phyloP scores from a whole-genome alignment of 2,888 invertebrate genomes.

The Pammene aurita region DNA sequence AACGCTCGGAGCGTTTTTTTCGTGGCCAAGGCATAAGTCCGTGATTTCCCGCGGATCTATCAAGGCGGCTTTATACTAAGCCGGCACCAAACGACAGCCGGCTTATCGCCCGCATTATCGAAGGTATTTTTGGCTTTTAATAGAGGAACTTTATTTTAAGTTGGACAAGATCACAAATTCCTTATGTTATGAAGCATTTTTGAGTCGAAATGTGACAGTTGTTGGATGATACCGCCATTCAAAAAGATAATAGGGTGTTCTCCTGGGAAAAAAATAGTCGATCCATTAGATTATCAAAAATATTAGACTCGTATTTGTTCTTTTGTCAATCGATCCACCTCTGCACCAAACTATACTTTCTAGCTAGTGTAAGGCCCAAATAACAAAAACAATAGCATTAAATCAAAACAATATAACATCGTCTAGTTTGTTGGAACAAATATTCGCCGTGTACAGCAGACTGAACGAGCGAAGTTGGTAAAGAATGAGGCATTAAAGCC shows the following conservation, averaged over 20 bases:
- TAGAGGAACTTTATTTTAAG: neutral
- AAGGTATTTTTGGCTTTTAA: conserved; percentile 10
- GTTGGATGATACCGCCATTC: no score
- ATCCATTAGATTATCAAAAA: no score
- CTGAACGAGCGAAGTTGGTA: conserved; percentile 32
- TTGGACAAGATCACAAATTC: neutral
- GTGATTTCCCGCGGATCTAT: conserved; percentile 36
- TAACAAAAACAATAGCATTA: conserved; percentile 4
- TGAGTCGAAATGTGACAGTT: no score
- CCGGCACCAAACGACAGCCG: conserved; percentile 15
- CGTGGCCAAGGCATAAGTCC: neutral
- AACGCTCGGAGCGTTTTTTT: conserved; percentile 18
- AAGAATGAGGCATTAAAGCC: conserved; percentile 30
- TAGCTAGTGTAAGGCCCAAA: no score
- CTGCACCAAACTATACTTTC: no score
- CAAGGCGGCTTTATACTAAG: conserved; percentile 33
- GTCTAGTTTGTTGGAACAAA: conserved; percentile 22
- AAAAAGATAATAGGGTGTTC: no score
- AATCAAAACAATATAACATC: conserved; percentile 24
- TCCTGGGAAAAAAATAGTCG: no score
- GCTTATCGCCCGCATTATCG: conserved; percentile 36
- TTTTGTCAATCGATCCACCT: no score
- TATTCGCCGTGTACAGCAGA: conserved; percentile 27
- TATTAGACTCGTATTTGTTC: no score
- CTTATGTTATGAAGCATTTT: no score